Conservation (phyloP, 1,140 invertebrate species). For the Drosophila equinoxialis region DNA sequence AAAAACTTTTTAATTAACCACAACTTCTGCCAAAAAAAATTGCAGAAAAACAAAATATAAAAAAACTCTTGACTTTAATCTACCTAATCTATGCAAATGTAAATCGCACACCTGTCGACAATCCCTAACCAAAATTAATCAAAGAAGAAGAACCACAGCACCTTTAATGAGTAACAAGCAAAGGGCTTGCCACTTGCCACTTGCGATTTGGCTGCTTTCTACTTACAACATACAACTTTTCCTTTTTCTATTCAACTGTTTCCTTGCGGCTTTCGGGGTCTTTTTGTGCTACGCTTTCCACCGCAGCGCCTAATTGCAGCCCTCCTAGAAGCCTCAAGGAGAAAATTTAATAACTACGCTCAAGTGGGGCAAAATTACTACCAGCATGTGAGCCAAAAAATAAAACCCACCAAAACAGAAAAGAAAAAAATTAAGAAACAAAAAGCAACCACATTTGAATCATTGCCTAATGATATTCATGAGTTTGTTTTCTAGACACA, state of each 20-base stretch:
- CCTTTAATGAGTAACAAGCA: constrained; percentile 15
- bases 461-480: constrained; percentile 51
- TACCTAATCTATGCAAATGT: constrained; percentile 72
- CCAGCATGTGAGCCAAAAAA: background rate
- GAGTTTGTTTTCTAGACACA: constrained; percentile 33
- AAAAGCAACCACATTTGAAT: constrained; percentile 25
- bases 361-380: constrained; percentile 1
- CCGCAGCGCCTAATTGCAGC: constrained; percentile 56
- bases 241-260: constrained; percentile 19
- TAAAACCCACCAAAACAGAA: too few relatives aligned
- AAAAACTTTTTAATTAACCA: constrained; percentile 75
- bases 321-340: constrained; percentile 27
- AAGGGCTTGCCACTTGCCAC: background rate
- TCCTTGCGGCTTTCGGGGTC: constrained; percentile 29
- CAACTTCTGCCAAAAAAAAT: constrained; percentile 36
- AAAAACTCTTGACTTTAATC: constrained; percentile 34
- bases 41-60: background rate
- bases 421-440: constrained; percentile 15
- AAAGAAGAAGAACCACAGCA: constrained; percentile 4
- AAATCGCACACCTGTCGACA: constrained; percentile 68
- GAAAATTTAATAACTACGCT: constrained; percentile 25
- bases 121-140: constrained; percentile 1
- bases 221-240: background rate
- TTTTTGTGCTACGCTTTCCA: constrained; percentile 25
- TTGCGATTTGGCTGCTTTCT: background rate